phyloP scores from a whole-genome alignment of 1,140 invertebrate species.

The Lutraria rhynchaena region DNA sequence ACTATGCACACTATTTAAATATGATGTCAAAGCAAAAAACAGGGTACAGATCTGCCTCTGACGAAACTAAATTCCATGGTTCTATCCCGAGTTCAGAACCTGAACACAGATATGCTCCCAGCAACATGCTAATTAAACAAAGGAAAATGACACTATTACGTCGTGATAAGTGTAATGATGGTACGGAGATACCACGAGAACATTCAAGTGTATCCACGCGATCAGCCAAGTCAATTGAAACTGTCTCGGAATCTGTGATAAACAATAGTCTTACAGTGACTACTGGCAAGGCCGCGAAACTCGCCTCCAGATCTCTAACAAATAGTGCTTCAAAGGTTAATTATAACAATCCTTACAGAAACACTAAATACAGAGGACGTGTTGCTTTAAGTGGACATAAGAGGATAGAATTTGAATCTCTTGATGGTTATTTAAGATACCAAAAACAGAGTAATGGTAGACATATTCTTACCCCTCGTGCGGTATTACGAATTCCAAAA shows the following conservation, averaged over 20 bases:
- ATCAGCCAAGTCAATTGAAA: slow-evolving; percentile 34
- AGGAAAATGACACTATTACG: slow-evolving; percentile 31
- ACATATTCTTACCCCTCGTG: slow-evolving; percentile 39
- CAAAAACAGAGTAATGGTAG: slow-evolving; percentile 44
- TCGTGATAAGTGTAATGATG: slow-evolving; percentile 4
- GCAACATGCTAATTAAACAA: slow-evolving; percentile 23
- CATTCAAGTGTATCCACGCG: slow-evolving; percentile 33
- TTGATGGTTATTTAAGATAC: slow-evolving; percentile 52
- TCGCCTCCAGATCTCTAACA: slow-evolving; percentile 2
- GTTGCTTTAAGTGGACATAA: slow-evolving; percentile 26
- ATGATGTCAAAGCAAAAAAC: slow-evolving; percentile 20
- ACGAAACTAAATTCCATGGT: slow-evolving; percentile 18
- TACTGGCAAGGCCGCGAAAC: slow-evolving; percentile 33
- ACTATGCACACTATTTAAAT: slow-evolving; percentile 20
- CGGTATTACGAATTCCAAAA: slow-evolving; percentile 49
- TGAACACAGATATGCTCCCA: slow-evolving; percentile 8
- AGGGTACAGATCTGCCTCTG: not conserved
- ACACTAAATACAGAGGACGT: slow-evolving; percentile 51
- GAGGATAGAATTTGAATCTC: slow-evolving; percentile 37
- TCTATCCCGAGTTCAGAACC: slow-evolving; percentile 3
- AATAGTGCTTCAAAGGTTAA: slow-evolving; percentile 42
- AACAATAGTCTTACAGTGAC: slow-evolving; percentile 48
- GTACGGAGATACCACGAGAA: slow-evolving; percentile 25
- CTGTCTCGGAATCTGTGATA: slow-evolving; percentile 40
- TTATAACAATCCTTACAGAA: slow-evolving; percentile 59